Percentiles rank a stretch among this genome's conserved stretches.
Conservation (phyloP, 2,113 vertebrate species). For the Daubentonia madagascariensis region DNA sequence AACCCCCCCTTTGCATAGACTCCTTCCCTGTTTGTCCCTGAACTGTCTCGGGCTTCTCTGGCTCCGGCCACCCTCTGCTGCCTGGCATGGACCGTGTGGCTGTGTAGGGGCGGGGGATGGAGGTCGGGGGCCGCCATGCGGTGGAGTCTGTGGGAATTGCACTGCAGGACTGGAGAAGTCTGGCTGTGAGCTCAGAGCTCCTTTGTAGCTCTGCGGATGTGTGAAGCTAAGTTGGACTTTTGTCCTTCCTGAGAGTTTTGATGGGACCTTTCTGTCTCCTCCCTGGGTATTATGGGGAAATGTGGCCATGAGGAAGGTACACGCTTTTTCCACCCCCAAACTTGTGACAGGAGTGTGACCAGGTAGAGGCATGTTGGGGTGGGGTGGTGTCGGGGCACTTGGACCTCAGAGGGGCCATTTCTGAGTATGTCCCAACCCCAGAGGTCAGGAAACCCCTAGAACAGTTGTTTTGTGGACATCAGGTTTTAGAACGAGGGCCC, state of each 20-base stretch:
- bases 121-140: no score
- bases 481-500: background rate
- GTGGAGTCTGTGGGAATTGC: background rate
- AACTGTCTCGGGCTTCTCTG: background rate
- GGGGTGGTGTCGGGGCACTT: background rate
- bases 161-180: no score
- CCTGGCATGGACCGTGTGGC: background rate
- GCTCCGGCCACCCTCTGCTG: accelerated
- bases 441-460: background rate
- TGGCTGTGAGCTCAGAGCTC: background rate
- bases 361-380: no score
- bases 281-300: background rate
- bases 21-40: background rate
- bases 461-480: background rate
- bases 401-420: background rate
- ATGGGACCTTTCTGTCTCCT: no score
- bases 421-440: background rate
- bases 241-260: background rate
- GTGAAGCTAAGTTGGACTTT: background rate
- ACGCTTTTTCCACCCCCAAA: background rate
- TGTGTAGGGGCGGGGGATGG: background rate
- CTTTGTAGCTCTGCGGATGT: background rate
- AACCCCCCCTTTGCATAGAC: accelerated
- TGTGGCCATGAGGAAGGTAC: background rate
- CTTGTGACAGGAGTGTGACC: background rate